phyloP scores from a whole-genome alignment of 2,888 invertebrate genomes.

The Limnephilus lunatus region DNA sequence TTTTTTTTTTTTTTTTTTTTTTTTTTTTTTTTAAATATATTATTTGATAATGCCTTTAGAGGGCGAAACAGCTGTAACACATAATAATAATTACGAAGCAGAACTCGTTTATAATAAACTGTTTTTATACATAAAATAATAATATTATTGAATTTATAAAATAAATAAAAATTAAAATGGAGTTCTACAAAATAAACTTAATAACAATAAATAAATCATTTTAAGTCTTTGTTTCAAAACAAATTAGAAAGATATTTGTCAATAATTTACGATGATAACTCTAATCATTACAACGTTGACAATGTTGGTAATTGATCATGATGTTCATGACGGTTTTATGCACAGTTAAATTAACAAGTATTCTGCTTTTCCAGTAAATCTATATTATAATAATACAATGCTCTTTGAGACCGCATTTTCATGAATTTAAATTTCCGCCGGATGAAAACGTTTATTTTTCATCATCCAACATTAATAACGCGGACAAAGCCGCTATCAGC shows the following conservation, averaged over 20 bases:
- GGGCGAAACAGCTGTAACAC: too few species aligned
- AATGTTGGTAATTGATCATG: not conserved
- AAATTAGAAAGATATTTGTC: not conserved
- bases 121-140: too few species aligned
- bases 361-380: not conserved
- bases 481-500: constrained; percentile 50
- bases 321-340: not conserved
- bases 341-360: not conserved
- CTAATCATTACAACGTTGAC: not conserved
- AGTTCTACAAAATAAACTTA: too few species aligned
- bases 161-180: too few species aligned
- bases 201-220: too few species aligned
- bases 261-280: not conserved
- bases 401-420: constrained; percentile 17
- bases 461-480: constrained; percentile 40
- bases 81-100: too few species aligned
- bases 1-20: too few species aligned
- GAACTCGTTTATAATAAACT: too few species aligned
- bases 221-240: not conserved
- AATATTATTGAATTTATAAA: too few species aligned
- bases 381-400: not conserved
- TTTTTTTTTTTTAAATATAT: too few species aligned
- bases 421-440: constrained; percentile 26
- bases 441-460: constrained; percentile 35
- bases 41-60: too few species aligned